Conservation (phyloP, 2,797 vertebrate genomes). For the Crenuchus spilurus region DNA sequence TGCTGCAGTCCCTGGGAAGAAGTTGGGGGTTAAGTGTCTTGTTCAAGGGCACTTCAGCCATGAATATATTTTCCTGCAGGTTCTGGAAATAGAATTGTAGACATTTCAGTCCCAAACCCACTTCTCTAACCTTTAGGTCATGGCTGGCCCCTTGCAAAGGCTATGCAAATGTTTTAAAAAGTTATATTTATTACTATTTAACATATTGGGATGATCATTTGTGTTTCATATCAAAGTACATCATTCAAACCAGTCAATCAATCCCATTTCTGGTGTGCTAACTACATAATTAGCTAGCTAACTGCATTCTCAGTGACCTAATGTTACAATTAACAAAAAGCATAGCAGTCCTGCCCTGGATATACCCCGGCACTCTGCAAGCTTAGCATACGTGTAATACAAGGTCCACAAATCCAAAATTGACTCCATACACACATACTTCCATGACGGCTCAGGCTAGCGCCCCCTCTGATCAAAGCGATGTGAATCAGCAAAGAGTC, state of each 20-base stretch:
- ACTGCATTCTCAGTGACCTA: not conserved
- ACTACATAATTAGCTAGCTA: not conserved
- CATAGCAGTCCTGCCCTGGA: constrained; percentile 2
- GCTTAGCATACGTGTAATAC: not conserved
- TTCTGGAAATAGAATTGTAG: too few relatives aligned
- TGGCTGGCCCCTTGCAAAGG: too few relatives aligned
- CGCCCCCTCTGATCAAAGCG: constrained; percentile 28
- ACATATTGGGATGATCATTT: too few relatives aligned
- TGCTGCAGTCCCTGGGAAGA: too few relatives aligned
- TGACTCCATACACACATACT: not conserved
- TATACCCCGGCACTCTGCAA: not conserved
- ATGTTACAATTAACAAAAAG: not conserved
- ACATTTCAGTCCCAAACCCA: too few relatives aligned
- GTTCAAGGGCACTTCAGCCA: too few relatives aligned
- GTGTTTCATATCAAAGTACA: not conserved
- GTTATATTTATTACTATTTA: too few relatives aligned
- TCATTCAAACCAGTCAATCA: not conserved
- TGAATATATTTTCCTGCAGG: too few relatives aligned
- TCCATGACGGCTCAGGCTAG: constrained; percentile 3
- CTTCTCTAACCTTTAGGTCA: too few relatives aligned
- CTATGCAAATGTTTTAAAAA: too few relatives aligned
- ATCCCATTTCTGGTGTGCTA: not conserved
- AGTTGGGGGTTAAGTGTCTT: too few relatives aligned
- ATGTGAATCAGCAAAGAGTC: constrained; percentile 4
- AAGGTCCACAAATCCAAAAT: not conserved